Percentiles rank a stretch among this genome's conserved stretches.
Evolutionary conservation across 2,888 invertebrate genomes (phyloP).

Genomic region (Pogonocherus hispidulus): DNA sequence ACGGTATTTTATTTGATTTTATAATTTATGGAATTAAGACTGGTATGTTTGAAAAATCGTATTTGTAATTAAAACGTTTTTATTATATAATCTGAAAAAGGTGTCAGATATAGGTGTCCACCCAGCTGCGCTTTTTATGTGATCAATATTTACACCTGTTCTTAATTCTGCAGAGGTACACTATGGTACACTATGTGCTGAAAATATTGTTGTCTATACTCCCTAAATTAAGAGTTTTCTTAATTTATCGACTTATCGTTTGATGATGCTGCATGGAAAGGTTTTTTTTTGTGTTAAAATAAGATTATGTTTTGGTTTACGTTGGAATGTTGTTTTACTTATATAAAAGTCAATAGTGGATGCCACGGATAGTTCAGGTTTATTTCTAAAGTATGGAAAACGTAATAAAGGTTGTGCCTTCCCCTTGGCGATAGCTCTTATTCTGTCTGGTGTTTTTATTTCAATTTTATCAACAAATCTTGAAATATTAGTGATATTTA

Average conservation of each 20-base stretch:
- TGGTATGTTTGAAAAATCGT: background rate
- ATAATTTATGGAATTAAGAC: too few species aligned
- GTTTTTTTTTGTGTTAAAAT: constrained; percentile 3
- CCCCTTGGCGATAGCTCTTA: background rate
- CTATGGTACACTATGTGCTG: background rate
- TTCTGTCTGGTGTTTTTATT: background rate
- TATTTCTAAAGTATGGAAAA: background rate
- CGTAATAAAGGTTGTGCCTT: background rate
- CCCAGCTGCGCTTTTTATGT: background rate
- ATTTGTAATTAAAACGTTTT: background rate
- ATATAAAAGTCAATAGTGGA: background rate
- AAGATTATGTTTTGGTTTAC: background rate
- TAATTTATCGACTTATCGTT: background rate
- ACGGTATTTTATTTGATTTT: too few species aligned
- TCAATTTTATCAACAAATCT: too few species aligned
- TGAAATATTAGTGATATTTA: too few species aligned
- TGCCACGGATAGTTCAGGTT: background rate
- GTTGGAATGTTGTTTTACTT: background rate
- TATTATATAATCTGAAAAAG: background rate
- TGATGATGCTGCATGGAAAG: background rate
- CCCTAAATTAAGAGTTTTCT: background rate
- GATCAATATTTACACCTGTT: background rate
- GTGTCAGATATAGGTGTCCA: background rate
- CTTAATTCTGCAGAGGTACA: background rate
- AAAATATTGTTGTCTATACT: background rate